Evolutionary conservation across 2,113 vertebrate species (phyloP).

Genomic region (Sphyrna mokarran): DNA sequence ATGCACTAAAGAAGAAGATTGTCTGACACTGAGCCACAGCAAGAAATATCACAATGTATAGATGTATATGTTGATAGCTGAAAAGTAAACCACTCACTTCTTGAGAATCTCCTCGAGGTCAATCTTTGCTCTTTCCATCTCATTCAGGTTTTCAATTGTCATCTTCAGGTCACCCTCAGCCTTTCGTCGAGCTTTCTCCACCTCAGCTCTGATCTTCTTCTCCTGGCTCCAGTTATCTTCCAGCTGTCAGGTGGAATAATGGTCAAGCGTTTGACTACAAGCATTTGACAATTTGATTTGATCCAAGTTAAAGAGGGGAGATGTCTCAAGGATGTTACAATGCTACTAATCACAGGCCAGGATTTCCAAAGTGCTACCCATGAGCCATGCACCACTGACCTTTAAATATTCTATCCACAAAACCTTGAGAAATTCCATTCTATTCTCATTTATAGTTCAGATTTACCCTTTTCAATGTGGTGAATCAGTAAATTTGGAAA

Average conservation of each 20-base stretch:
- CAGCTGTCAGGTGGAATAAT: conserved; percentile 43
- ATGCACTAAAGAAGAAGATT: not conserved
- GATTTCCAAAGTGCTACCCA: not conserved
- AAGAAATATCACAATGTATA: not conserved
- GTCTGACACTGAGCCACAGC: not conserved
- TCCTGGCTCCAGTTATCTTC: conserved; percentile 59
- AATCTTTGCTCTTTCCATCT: conserved; percentile 55
- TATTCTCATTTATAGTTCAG: not conserved
- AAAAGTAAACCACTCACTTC: conserved; percentile 46
- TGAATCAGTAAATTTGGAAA: not conserved
- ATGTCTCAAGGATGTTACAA: not conserved
- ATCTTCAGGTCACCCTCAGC: conserved; percentile 58
- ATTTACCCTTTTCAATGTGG: not conserved
- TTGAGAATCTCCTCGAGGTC: conserved; percentile 58
- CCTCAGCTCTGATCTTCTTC: conserved; percentile 58
- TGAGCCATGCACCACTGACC: not conserved
- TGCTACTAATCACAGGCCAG: not conserved
- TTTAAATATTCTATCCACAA: not conserved
- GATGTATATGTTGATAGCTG: not conserved
- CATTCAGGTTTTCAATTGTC: conserved; percentile 52
- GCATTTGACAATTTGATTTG: not conserved
- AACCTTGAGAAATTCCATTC: not conserved
- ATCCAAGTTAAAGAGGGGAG: not conserved
- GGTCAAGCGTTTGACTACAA: not conserved
- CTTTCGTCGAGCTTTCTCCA: conserved; percentile 55